Base-by-base conservation (phyloP, 2,888 invertebrate species). In the Drosophila buzzatii region DNA sequence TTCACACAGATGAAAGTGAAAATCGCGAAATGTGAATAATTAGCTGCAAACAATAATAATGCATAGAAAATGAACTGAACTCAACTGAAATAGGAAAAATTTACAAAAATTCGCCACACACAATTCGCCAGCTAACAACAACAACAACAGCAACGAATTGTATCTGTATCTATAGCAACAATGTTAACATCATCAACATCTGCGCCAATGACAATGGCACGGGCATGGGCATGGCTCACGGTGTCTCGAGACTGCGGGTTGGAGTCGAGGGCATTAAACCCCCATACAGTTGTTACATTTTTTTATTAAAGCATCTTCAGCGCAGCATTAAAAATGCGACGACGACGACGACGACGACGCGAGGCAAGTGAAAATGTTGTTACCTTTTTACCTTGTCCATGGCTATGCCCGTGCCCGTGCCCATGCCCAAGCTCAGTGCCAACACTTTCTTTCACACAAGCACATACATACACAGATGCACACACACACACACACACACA, bases 1-100 rank as follows among this genome's bases (percentile, higher is more conserved):
- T 90, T 85, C 89, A 84, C 89, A 90, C 85, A 86, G 90, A 85
- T 70, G 90, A 85, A 85, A 85, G 85, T 85, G 90, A 89, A 86
- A 86, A 90, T 86, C 72, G 81, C 75, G 73, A 89, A 86, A 89
- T 89, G 89, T 89, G 88, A 90, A 90, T 86, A 86, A 86, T 86
- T 86, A 90, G 89, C 89, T 66, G 85, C 72, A 69, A 85, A 73
- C 85, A 83, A 76, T 81, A 84, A 79, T 82, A 88, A 68, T 68
- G 67, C 61, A 69, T 47, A 33, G 59, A 66, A 67, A 79, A 73
- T 80, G 88, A 90, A 85, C 81, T 76, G 6, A 18, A 6, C 49
- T 51, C 31, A n/a, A n/a, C 53, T 53, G 39, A 79, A 85, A 75
- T 79, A 85, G 89, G 83, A 89, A 90, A 88, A 85, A 85, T 90